Base-by-base conservation (phyloP, 2,888 invertebrate species). In the Allygus modestus region DNA sequence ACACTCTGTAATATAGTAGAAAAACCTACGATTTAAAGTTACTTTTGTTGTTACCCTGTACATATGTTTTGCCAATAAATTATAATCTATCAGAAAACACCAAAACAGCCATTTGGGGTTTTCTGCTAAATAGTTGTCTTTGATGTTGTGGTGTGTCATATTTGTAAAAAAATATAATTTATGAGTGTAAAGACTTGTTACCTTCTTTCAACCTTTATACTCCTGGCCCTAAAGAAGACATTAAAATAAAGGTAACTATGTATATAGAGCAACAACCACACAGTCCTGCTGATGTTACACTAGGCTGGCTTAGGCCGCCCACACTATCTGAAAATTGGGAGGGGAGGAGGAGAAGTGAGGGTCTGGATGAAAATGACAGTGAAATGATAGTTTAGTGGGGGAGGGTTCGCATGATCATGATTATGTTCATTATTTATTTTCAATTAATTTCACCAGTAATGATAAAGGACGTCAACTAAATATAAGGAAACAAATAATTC, bases 91-190 rank as follows among this genome's bases (percentile, higher is more conserved):
- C 31, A 79, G 79, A 79, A 79, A 79, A 37, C 79, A n/a, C 79
- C 79, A 79, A 77, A 31, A 20, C 79, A 79, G 79, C 79, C 79
- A 79, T 79, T 79, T 79, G 79, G 79, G 0, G 79, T 58, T 58
- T 79, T 79, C 79, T 79, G 58, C 17, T 23, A 54, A 12, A n/a
- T n/a, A n/a, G n/a, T 79, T 33, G 2, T 20, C 5, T 51, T 23
- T 77, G 31, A 0, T 28, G 26, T 51, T 28, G 28, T 33, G 4
- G 1, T 28, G 77, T 77, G 51, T 77, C 9, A 77, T 51, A 43
- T 77, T 77, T 77, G 28, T 77, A 77, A 43, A 77, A 77, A 77
- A 51, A 71, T 71, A 71, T 41, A 71, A 41, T 37, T 69, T 41
- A 20, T 71, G 37, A 71, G 41, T 71, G 71, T 71, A 4, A 33